Percentiles rank a stretch among this genome's conserved stretches.
These are phyloP conservation scores for Hafferia zeledoni DNA, from an alignment of 2,797 vertebrate species.

Conservation along the genomic window DNA sequence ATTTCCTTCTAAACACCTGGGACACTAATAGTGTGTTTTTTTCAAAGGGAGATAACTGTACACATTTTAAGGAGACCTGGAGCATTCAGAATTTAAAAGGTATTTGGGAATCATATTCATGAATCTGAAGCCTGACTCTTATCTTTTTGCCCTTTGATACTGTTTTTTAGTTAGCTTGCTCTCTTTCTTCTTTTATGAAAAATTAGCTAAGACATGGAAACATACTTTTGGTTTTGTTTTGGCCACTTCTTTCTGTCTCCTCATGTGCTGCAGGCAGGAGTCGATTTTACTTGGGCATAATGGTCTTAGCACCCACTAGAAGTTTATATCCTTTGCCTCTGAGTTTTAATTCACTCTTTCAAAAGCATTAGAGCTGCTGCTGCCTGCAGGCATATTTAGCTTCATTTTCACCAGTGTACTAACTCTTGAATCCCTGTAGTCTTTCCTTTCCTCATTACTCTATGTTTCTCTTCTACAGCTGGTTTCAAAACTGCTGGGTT, in stretches of 20 bases:
- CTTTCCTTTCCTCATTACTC: not conserved
- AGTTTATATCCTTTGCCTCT: not conserved
- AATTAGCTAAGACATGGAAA: not conserved
- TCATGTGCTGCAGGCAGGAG: not conserved
- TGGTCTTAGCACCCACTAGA: not conserved
- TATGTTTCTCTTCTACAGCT: not conserved
- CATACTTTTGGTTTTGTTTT: not conserved
- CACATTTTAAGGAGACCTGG: not conserved
- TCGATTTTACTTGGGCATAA: not conserved
- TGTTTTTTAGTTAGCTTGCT: not conserved
- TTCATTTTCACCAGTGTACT: not conserved
- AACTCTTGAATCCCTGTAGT: slow-evolving; percentile 9
- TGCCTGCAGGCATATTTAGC: slow-evolving; percentile 8
- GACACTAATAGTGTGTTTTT: not conserved
- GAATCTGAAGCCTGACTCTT: not conserved
- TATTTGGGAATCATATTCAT: not conserved
- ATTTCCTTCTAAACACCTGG: not conserved
- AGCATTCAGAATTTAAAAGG: not conserved
- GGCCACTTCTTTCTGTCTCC: not conserved
- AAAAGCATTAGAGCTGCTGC: not conserved
- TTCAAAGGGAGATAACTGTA: not conserved
- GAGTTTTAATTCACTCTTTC: not conserved
- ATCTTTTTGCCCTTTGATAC: not conserved
- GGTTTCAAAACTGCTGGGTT: slow-evolving; percentile 14
- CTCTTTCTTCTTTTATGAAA: not conserved